Evolutionary conservation across 2,797 vertebrate species (phyloP).

Genomic region (Cryptoblepharus egeriae): DNA sequence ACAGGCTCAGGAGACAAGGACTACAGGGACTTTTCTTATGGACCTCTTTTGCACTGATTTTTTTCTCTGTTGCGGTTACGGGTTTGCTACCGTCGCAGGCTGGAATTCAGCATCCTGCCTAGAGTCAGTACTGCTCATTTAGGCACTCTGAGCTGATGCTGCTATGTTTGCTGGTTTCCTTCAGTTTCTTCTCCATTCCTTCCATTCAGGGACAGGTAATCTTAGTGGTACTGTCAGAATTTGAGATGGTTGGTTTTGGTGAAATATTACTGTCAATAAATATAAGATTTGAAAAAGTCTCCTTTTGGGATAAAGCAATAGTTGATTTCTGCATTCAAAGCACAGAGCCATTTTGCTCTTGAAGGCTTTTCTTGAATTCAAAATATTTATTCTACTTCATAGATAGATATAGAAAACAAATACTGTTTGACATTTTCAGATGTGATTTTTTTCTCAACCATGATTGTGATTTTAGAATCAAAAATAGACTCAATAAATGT

Average conservation of each 20-base stretch:
- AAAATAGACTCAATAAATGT: not conserved
- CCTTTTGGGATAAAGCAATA: conserved; percentile 32
- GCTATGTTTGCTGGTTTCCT: conserved; percentile 79
- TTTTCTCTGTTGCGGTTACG: conserved; percentile 49
- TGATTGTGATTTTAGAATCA: conserved; percentile 40
- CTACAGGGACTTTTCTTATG: conserved; percentile 52
- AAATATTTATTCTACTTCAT: conserved; percentile 46
- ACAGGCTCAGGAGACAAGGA: conserved; percentile 63
- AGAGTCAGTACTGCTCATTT: conserved; percentile 69
- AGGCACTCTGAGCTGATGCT: conserved; percentile 68
- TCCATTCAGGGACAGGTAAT: conserved; percentile 82
- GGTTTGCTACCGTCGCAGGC: conserved; percentile 60
- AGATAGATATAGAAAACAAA: not conserved
- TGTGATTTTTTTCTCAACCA: conserved; percentile 31
- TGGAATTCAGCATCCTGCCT: conserved; percentile 66
- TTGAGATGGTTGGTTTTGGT: conserved; percentile 44
- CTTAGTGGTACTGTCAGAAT: conserved; percentile 27
- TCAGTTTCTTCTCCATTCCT: conserved; percentile 74
- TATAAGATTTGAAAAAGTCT: conserved; percentile 38
- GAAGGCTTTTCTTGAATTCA: conserved; percentile 18
- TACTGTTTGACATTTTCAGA: conserved; percentile 11
- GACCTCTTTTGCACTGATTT: conserved; percentile 60
- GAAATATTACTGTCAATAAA: conserved; percentile 40
- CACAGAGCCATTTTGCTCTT: conserved; percentile 63
- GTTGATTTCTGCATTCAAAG: conserved; percentile 35